Evolutionary conservation across 2,888 invertebrate species (phyloP).

Genomic region (Habroteleia sp.): DNA sequence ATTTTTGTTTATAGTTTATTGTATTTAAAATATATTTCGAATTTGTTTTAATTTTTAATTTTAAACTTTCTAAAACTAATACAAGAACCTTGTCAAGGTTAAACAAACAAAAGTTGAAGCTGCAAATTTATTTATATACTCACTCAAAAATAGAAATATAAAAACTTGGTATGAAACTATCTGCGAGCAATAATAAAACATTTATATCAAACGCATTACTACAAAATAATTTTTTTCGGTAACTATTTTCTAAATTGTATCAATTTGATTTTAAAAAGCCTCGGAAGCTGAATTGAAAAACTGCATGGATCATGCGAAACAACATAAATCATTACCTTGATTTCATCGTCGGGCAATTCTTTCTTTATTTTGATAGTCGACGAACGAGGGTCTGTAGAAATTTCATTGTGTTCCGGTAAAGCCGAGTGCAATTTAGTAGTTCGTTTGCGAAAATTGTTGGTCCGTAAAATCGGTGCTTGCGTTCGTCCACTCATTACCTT

Average conservation of each 20-base stretch:
- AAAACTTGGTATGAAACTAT: conserved; percentile 24
- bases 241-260: too few relatives aligned
- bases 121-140: conserved; percentile 47
- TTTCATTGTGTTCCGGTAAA: conserved; percentile 49
- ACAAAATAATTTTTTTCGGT: too few relatives aligned
- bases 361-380: conserved; percentile 61
- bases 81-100: conserved; percentile 43
- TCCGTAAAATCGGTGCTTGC: conserved; percentile 61
- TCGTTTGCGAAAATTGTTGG: conserved; percentile 58
- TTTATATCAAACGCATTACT: too few relatives aligned
- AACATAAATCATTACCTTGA: conserved; percentile 43
- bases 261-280: too few relatives aligned
- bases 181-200: conserved; percentile 1
- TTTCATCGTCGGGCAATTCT: conserved; percentile 64
- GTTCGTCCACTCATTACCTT: conserved; percentile 61
- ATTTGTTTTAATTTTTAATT: conserved; percentile 4
- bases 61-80: conserved; percentile 7
- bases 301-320: too few relatives aligned
- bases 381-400: conserved; percentile 20
- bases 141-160: conserved; percentile 39
- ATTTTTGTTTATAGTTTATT: too few relatives aligned
- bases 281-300: too few relatives aligned
- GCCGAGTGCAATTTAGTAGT: conserved; percentile 46
- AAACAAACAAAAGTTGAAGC: conserved; percentile 42
- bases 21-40: too few relatives aligned